Conservation (phyloP, 2,888 invertebrate genomes). For the Nycteola revayana region DNA sequence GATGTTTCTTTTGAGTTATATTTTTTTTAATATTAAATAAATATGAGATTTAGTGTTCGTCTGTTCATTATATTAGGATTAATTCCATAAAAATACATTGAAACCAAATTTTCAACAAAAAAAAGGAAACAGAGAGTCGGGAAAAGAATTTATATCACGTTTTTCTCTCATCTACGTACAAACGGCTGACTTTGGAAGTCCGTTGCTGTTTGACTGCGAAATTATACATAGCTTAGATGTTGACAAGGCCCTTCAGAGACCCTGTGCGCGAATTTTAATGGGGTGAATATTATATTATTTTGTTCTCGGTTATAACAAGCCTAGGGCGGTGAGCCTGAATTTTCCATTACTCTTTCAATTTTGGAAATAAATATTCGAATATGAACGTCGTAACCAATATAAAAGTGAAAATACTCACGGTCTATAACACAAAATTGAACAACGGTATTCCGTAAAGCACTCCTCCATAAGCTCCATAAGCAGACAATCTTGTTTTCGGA, state of each 20-base stretch:
- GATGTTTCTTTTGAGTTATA: no score
- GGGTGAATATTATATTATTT: slow-evolving; percentile 18
- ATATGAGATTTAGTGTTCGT: no score
- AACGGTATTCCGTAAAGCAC: no score
- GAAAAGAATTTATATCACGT: neutral
- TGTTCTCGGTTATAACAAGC: slow-evolving; percentile 2
- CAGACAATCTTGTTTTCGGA: no score
- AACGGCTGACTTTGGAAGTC: slow-evolving; percentile 13
- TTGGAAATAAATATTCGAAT: slow-evolving; percentile 1
- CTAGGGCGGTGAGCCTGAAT: neutral
- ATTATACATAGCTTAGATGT: slow-evolving; percentile 14
- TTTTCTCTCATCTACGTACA: slow-evolving; percentile 5
- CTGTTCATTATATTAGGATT: no score
- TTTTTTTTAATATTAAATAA: no score
- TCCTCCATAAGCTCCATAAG: no score
- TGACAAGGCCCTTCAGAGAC: slow-evolving; percentile 18
- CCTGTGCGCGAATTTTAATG: slow-evolving; percentile 16
- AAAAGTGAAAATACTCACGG: no score
- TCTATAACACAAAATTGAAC: no score
- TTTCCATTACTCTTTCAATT: neutral
- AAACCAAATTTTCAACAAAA: slow-evolving; percentile 4
- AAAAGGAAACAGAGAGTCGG: neutral
- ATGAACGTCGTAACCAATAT: no score
- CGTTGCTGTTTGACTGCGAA: slow-evolving; percentile 8
- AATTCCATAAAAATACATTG: neutral